phyloP scores from a whole-genome alignment of 1,140 invertebrate species.

The Lineus longissimus region DNA sequence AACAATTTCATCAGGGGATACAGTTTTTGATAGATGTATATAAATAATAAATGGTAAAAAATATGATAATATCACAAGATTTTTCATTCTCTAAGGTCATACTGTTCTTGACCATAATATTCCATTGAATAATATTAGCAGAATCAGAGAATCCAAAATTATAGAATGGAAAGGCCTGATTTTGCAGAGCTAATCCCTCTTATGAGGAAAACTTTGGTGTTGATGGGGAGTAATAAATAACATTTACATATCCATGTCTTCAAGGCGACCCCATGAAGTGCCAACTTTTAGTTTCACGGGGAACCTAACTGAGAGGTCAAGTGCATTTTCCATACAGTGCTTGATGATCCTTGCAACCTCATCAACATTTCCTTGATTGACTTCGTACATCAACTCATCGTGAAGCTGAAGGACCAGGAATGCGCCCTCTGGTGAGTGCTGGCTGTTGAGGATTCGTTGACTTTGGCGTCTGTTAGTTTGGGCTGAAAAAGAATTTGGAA shows the following conservation, averaged over 20 bases:
- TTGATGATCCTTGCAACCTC: slow-evolving; percentile 67
- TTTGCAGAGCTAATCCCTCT: too few relatives aligned
- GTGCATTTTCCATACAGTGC: slow-evolving; percentile 75
- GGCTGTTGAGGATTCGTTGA: slow-evolving; percentile 31
- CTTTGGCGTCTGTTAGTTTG: background rate
- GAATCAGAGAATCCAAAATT: too few relatives aligned
- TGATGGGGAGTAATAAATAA: too few relatives aligned
- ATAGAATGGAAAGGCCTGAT: too few relatives aligned
- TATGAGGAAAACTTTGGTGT: too few relatives aligned
- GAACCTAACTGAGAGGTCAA: slow-evolving; percentile 69
- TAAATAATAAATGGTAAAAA: too few relatives aligned
- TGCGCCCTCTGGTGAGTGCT: slow-evolving; percentile 45
- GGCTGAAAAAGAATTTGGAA: slow-evolving; percentile 15
- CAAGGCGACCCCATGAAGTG: slow-evolving; percentile 66
- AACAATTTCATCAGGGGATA: too few relatives aligned
- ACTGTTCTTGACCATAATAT: too few relatives aligned
- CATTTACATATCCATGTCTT: slow-evolving; percentile 29
- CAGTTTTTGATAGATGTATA: too few relatives aligned
- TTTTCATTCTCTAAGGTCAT: too few relatives aligned
- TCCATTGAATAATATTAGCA: too few relatives aligned
- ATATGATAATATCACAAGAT: too few relatives aligned
- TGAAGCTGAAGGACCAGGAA: slow-evolving; percentile 85
- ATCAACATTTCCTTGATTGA: slow-evolving; percentile 60
- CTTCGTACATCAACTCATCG: slow-evolving; percentile 95
- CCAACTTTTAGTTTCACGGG: slow-evolving; percentile 84